Evolutionary conservation across 2,888 invertebrate genomes (phyloP), one percentile per base, ranked within the genome.

Genomic region (Campopleginae sp.): DNA sequence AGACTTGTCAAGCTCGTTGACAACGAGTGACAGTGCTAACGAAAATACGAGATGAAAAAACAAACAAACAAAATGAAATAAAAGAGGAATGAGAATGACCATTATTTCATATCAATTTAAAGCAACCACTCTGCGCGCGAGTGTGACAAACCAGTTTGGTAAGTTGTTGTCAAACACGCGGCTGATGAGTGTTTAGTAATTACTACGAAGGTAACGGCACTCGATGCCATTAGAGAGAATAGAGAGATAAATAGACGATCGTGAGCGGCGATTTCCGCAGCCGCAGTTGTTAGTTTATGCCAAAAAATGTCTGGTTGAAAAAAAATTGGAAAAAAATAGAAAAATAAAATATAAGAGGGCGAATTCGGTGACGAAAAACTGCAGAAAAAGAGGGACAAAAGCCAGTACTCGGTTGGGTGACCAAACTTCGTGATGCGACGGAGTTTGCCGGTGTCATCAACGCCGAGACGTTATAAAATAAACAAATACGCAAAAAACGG

Each of bases 1-100:
- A 87, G 86, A 81, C 82, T 88, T 83, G 70, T 82, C 46, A 81
- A 78, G 65, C 63, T 27, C 84, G 85, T 87, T 89, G 88, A 91
- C 90, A 92, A 91, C 91, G 90, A 58, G 54, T 68, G 77, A 54
- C 42, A 23, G 42, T 54, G 6, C 66, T 31, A 68, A 44, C 51
- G n/a, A 77, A 54, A 68, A 66, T 42, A 77, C 19, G 33, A 33
- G 10, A 19, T 44, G n/a, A 38, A 63, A 51, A 33, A 19, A 58
- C 7, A 5, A 46, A 76, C 27, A 46, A 63, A 44, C 66, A 46
- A 42, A 61, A 68, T 42, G 58, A 19, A 46, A 27, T 10, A 48
- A 44, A 27, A n/a, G 71, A 71, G 19, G 23, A 58, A 58, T n/a
- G 46, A 38, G 42, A 42, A 54, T 33, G 3, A 58, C 27, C 54